These are phyloP conservation scores for Lonchura striata DNA, from an alignment of 2,113 vertebrate species.

Conservation along the genomic window DNA sequence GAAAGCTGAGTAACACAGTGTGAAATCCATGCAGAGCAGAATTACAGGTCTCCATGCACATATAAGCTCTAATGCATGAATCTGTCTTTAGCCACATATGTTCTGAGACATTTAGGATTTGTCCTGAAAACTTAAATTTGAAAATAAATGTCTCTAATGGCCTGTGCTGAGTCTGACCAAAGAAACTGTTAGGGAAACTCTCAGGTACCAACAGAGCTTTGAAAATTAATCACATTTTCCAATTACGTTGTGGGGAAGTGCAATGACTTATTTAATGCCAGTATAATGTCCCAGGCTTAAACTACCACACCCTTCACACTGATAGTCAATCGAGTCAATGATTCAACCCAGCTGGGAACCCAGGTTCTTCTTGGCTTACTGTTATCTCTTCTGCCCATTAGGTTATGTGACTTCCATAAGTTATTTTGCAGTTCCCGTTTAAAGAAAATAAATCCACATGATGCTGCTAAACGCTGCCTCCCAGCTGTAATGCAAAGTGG, in stretches of 20 bases:
- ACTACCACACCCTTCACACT: constrained; percentile 19
- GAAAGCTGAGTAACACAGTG: neutral
- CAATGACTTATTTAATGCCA: neutral
- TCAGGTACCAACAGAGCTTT: neutral
- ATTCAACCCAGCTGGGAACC: constrained; percentile 31
- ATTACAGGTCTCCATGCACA: neutral
- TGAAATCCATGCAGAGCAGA: neutral
- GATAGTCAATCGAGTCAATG: neutral
- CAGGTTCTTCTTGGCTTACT: constrained; percentile 35
- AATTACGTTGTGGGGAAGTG: neutral
- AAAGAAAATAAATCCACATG: constrained; percentile 53
- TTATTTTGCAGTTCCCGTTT: constrained; percentile 23
- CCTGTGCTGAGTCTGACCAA: neutral
- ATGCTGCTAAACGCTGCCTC: constrained; percentile 35
- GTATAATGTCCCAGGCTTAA: neutral
- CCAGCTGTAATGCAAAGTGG: constrained; percentile 47
- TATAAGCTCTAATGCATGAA: neutral
- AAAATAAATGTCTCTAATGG: neutral
- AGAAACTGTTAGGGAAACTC: neutral
- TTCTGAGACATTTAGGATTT: neutral
- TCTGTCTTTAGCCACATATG: neutral
- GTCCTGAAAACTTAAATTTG: neutral
- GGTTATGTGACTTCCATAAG: constrained; percentile 19
- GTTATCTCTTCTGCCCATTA: constrained; percentile 42
- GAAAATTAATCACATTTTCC: constrained; percentile 22